phyloP scores from a whole-genome alignment of 2,113 vertebrate species.

The Thunnus maccoyii region DNA sequence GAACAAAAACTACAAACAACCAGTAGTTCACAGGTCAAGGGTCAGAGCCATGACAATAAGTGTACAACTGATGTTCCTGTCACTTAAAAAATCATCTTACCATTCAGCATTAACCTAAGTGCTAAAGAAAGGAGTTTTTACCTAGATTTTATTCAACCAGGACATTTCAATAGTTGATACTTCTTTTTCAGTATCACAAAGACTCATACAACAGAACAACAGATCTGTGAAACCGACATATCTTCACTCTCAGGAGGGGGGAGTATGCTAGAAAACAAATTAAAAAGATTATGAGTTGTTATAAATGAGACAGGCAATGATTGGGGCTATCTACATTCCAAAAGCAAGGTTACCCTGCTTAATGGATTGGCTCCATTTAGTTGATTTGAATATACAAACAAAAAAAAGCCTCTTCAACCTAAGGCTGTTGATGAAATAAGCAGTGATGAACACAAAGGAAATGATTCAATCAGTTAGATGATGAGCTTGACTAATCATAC shows the following conservation, averaged over 20 bases:
- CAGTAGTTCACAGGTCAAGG: background rate
- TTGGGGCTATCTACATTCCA: background rate
- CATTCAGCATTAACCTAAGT: background rate
- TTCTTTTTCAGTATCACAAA: background rate
- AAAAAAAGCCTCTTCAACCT: background rate
- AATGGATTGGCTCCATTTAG: background rate
- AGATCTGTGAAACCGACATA: slow-evolving; percentile 21
- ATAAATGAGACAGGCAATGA: background rate
- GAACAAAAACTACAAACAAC: background rate
- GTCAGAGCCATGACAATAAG: background rate
- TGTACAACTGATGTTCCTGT: background rate
- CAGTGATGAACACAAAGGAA: slow-evolving; percentile 31
- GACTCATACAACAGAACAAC: slow-evolving; percentile 27
- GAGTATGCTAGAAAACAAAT: slow-evolving; percentile 39
- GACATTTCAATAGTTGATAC: background rate
- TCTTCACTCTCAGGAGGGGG: slow-evolving; percentile 48
- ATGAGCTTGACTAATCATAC: slow-evolving; percentile 7
- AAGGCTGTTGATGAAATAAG: background rate
- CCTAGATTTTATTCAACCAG: background rate
- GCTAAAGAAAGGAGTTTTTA: too few relatives aligned
- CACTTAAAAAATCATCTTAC: background rate
- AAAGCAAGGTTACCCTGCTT: background rate
- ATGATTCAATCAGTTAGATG: slow-evolving; percentile 2
- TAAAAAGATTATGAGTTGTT: background rate
- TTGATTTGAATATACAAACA: slow-evolving; percentile 2